Base-by-base conservation (phyloP, 2,797 vertebrate species). In the Mormyrus proboscirostris region DNA sequence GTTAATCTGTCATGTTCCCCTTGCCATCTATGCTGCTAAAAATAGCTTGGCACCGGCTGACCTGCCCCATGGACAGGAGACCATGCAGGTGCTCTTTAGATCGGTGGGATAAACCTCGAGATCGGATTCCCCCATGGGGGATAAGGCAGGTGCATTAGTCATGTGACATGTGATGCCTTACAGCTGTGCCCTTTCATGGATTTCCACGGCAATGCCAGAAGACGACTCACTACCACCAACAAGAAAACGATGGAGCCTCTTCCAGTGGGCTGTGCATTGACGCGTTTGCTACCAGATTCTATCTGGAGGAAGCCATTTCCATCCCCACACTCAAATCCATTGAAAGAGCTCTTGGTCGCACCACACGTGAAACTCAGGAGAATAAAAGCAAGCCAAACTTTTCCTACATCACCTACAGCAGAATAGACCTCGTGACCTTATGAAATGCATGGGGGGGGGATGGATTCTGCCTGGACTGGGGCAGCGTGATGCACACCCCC, bases 41-140 rank as follows among this genome's bases (percentile, higher is more conserved):
- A 47, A 47, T n/a, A 84, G 82, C 12, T 29, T 88, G 86, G 49
- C 49, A 85, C 49, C 19, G 8, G 10, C 83, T 50, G 22, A 53
- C 83, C 41, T 22, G 38, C 41, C 84, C 59, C 84, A 53, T 19
- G 33, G 50, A 57, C 44, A 89, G 10, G 69, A 88, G 47, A 55
- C n/a, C 44, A 19, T 25, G 69, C 10, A 33, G 4, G 86, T 76
- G 85, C 50, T 50, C 86, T 88, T 87, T 51, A 89, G 69, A 87
- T 50, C 10, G 49, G 69, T 5, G 22, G 69, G 89, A 79, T 79
- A 51, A 53, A 88, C 85, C 65, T 38, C 10, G 41, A 87, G 49
- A 89, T 87, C n/a, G 12, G n/a, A 57, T 89, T 59, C 69, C 83
- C 10, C 84, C 25, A 9, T 9, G 7, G 44, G 33, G 62, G 59